A percentile compares a stretch with the other conserved stretches of the same genome.
phyloP scores from a whole-genome alignment of 2,113 vertebrate species.

The Phalacrocorax aristotelis region DNA sequence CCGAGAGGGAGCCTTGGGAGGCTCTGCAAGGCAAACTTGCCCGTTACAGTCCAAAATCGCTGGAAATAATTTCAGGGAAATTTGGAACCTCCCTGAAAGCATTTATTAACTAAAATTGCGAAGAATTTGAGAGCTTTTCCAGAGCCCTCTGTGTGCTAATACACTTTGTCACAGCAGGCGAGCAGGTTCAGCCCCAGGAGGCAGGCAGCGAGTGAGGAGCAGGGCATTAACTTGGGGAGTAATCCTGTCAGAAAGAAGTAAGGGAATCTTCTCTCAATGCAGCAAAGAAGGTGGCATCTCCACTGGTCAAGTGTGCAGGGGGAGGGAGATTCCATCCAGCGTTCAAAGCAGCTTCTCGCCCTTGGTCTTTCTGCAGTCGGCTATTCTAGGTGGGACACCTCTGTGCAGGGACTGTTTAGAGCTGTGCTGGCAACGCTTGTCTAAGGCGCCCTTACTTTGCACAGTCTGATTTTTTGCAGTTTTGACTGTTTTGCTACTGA shows the following conservation, averaged over 20 bases:
- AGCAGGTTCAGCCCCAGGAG: not conserved
- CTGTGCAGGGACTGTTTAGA: not conserved
- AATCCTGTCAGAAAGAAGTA: not conserved
- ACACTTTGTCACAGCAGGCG: not conserved
- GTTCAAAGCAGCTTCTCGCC: not conserved
- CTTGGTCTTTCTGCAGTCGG: not conserved
- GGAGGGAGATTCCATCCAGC: not conserved
- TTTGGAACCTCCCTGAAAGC: not conserved
- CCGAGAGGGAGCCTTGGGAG: fast-evolving
- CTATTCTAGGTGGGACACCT: not conserved
- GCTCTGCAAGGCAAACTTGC: not conserved
- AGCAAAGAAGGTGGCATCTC: not conserved
- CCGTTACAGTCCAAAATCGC: not conserved
- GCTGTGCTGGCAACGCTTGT: not conserved
- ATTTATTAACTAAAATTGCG: not conserved
- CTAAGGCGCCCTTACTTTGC: not conserved
- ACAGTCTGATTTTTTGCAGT: not conserved
- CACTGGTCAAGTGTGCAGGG: fast-evolving
- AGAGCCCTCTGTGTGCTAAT: not conserved
- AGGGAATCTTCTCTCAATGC: not conserved
- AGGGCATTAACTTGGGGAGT: not conserved
- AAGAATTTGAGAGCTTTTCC: not conserved
- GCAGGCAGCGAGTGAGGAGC: not conserved
- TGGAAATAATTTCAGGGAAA: not conserved
- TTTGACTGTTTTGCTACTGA: not conserved